These are phyloP conservation scores for Xenopus laevis DNA, from an alignment of 2,113 vertebrate genomes.

Conservation along the genomic window DNA sequence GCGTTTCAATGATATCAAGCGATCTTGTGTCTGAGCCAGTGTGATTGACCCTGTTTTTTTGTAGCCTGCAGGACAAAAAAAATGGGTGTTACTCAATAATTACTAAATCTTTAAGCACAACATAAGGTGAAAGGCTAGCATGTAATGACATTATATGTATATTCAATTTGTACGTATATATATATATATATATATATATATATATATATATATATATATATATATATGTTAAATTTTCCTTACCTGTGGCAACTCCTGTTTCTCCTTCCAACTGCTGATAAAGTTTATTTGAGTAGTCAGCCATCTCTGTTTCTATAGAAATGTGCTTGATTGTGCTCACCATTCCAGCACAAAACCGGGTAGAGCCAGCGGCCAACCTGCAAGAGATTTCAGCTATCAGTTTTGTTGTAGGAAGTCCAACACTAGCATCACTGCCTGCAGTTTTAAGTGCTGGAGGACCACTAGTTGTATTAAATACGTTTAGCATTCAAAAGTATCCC, in stretches of 20 bases:
- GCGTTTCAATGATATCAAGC: conserved; percentile 90
- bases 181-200: no score
- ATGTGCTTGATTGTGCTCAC: conserved; percentile 83
- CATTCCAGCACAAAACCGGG: conserved; percentile 86
- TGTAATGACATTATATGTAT: no score
- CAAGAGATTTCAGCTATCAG: conserved; percentile 12
- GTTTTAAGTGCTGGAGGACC: no score
- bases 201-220: no score
- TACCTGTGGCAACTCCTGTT: conserved; percentile 88
- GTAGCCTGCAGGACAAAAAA: conserved; percentile 69
- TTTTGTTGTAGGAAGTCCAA: background rate
- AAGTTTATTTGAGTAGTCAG: conserved; percentile 86
- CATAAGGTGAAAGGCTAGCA: no score
- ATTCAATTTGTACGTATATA: no score
- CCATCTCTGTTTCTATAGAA: conserved; percentile 89
- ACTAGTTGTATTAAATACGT: no score
- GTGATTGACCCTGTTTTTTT: conserved; percentile 84
- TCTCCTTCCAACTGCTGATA: conserved; percentile 86
- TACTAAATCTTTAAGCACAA: no score
- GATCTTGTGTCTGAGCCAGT: conserved; percentile 93
- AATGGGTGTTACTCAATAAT: no score
- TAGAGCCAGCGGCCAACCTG: conserved; percentile 91
- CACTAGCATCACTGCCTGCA: no score
- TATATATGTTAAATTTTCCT: conserved; percentile 12
- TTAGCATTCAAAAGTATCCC: no score